phyloP scores from a whole-genome alignment of 1,140 invertebrate genomes.

The Ephestia elutella region DNA sequence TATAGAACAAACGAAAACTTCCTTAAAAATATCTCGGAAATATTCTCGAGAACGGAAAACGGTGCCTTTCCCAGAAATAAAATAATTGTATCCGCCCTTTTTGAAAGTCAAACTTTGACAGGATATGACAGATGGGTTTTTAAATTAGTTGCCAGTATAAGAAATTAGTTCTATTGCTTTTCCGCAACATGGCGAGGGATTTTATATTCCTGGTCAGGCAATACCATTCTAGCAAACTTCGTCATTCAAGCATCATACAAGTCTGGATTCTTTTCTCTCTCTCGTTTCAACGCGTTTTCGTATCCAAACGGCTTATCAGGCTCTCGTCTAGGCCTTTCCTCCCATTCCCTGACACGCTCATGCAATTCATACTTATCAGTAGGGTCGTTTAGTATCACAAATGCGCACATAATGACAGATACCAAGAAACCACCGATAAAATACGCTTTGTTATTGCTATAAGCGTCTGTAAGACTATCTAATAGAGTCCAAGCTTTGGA shows the following conservation, averaged over 20 bases:
- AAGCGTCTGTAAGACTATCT: slow-evolving; percentile 45
- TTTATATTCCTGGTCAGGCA: too few species aligned
- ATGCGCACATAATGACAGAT: slow-evolving; percentile 21
- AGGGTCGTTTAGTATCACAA: slow-evolving; percentile 23
- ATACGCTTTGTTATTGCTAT: slow-evolving; percentile 29
- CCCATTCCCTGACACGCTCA: slow-evolving; percentile 25
- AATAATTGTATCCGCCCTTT: too few species aligned
- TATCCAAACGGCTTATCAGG: slow-evolving; percentile 47
- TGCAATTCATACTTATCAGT: slow-evolving; percentile 23
- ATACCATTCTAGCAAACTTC: background rate
- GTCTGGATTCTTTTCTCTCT: slow-evolving; percentile 46
- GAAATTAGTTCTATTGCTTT: too few species aligned
- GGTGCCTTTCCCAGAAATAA: too few species aligned
- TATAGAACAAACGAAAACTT: too few species aligned
- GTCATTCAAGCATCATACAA: slow-evolving; percentile 50
- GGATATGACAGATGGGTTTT: too few species aligned
- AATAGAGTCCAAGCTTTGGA: slow-evolving; percentile 42
- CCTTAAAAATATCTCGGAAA: too few species aligned
- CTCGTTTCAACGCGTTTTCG: slow-evolving; percentile 33
- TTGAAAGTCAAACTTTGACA: too few species aligned
- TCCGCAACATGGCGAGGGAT: too few species aligned
- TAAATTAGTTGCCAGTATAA: too few species aligned
- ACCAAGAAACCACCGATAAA: slow-evolving; percentile 46
- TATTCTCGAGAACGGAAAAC: too few species aligned
- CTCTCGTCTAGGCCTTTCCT: slow-evolving; percentile 13